phyloP scores from a whole-genome alignment of 2,797 vertebrate genomes.

The Tragopan temminckii region DNA sequence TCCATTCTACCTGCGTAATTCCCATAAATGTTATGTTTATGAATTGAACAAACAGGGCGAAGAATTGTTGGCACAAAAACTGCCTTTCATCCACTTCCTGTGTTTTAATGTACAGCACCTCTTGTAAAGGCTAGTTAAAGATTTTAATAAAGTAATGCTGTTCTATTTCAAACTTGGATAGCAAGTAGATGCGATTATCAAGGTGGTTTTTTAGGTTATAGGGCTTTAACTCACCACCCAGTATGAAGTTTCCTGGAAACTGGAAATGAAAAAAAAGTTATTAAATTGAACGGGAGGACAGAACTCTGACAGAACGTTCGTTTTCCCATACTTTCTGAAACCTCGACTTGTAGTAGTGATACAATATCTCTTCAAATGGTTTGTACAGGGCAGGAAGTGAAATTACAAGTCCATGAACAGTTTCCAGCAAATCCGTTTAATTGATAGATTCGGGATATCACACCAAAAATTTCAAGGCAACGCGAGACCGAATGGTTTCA shows the following conservation, averaged over 20 bases:
- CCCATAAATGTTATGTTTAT: constrained; percentile 41
- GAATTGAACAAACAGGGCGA: constrained; percentile 26
- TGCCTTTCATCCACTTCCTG: neutral
- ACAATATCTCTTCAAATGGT: neutral
- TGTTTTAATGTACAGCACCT: neutral
- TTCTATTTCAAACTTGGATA: neutral
- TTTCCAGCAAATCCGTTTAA: neutral
- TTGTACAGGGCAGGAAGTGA: neutral
- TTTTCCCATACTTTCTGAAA: neutral
- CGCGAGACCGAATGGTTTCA: neutral
- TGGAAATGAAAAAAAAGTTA: neutral
- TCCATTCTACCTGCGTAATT: constrained; percentile 39
- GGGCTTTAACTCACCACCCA: neutral
- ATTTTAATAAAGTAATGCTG: neutral
- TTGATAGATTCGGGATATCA: neutral
- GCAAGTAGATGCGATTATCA: neutral
- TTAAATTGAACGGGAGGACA: accelerated
- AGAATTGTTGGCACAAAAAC: neutral
- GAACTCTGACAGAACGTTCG: neutral
- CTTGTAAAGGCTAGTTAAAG: constrained; percentile 4
- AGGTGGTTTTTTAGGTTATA: neutral
- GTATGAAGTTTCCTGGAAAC: neutral
- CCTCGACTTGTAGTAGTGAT: neutral
- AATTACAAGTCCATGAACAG: neutral
- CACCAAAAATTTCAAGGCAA: neutral